These are phyloP conservation scores for Oophaga pumilio DNA, from an alignment of 2,113 vertebrate species.

Conservation along the genomic window DNA sequence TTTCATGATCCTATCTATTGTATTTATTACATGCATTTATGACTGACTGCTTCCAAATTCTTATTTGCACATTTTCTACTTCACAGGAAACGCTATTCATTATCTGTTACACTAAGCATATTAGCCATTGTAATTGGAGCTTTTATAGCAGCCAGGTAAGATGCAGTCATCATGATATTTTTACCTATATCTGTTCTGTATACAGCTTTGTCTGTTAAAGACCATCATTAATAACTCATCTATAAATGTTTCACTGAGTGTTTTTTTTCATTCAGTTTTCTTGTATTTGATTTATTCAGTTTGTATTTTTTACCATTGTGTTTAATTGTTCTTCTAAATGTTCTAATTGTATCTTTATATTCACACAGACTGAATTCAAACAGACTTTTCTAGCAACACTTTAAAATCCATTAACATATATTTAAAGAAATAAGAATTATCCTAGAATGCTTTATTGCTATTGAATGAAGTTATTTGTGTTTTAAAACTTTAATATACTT, in stretches of 20 bases:
- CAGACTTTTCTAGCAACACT: not conserved
- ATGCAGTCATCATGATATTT: not conserved
- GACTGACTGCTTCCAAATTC: not conserved
- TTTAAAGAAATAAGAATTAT: no score
- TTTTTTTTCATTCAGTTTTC: not conserved
- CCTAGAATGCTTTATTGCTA: no score
- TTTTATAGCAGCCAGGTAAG: conserved; percentile 89
- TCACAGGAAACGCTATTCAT: conserved; percentile 81
- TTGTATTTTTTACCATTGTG: not conserved
- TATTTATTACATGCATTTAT: not conserved
- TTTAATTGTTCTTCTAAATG: not conserved
- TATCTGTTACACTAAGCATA: conserved; percentile 76
- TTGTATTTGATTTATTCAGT: not conserved
- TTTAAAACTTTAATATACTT: no score
- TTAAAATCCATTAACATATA: not conserved
- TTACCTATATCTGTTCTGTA: not conserved
- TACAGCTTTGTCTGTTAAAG: not conserved
- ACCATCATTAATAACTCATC: not conserved
- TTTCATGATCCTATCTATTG: no score
- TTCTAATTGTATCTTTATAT: no score
- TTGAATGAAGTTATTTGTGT: no score
- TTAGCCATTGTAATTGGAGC: conserved; percentile 83
- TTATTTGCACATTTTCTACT: conserved; percentile 50
- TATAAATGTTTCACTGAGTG: not conserved
- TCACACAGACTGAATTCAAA: no score